Base-by-base conservation (phyloP, 2,888 invertebrate genomes). In the Thereva unica region DNA sequence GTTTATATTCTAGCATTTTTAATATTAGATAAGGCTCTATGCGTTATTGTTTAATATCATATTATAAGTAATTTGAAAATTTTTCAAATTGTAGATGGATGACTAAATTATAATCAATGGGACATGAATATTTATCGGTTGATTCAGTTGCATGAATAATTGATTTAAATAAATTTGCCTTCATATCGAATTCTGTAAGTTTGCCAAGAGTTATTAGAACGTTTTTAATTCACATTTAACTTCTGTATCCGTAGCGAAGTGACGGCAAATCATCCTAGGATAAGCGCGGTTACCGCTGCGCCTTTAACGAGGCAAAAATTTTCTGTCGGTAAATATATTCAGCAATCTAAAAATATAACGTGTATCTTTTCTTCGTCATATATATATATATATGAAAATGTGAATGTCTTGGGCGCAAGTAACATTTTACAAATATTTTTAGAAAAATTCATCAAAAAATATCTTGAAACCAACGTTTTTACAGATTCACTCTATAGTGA, bases 401-500 rank as follows among this genome's bases (percentile, higher is more conserved):
- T 53, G 64, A 66, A 67, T 67, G 66, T 68, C 57, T 68, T 61
- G 41, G 41, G 47, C 50, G 68, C 45, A 53, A n/a, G 54, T 66
- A 50, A 2, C 23, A 23, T 23, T 23, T 67, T 63, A 63, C 64
- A 63, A 64, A 67, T 66, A 68, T 68, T 68, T 68, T 66, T 61
- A 61, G 61, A 63, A 68, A 68, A 66, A 68, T 67, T 68, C 57
- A 68, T 68, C 63, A 63, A 68, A 68, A 68, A 64, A 53, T 53
- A 64, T 61, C 40, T 61, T n/a, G 8, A 37, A 12, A 9, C n/a
- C 12, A 40, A 50, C 9, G 49, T 41, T 41, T 49, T 23, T 56
- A 47, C 47, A 10, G 10, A 47, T 10, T 47, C 47, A 4, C 12
- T 9, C 35, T 8, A 47, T 47, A 37, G n/a, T n/a, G 23, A 23